Conservation (phyloP, 2,113 vertebrate species). For the Tenrec ecaudatus region DNA sequence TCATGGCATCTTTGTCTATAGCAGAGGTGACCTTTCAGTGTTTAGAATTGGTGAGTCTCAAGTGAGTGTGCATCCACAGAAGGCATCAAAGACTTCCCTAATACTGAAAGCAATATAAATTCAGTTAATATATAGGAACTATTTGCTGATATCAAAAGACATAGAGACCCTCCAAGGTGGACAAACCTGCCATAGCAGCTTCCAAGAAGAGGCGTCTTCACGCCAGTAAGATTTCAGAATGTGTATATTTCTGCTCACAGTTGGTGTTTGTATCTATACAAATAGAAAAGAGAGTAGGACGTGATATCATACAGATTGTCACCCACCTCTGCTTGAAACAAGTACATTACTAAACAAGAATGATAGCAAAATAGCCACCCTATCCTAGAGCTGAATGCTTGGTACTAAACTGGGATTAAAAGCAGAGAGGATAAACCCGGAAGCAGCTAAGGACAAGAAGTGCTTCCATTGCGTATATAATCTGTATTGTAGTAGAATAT, state of each 20-base stretch:
- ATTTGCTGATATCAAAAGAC: neutral
- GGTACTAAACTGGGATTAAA: neutral
- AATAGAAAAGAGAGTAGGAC: neutral
- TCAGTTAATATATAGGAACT: neutral
- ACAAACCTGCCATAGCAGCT: neutral
- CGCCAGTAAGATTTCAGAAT: neutral
- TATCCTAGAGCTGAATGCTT: neutral
- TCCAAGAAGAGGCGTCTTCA: neutral
- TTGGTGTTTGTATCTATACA: neutral
- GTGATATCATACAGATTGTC: too few relatives aligned
- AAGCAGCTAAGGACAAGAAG: neutral
- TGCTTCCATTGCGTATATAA: neutral
- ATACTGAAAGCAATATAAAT: slow-evolving; percentile 24
- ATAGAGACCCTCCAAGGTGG: neutral
- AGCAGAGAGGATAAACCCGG: neutral
- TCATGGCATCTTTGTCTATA: neutral
- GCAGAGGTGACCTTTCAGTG: neutral
- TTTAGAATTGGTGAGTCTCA: neutral
- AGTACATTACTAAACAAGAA: neutral
- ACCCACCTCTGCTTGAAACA: neutral
- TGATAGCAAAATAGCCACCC: neutral
- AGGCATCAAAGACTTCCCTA: neutral
- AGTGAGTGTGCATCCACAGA: neutral
- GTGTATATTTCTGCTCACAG: too few relatives aligned
- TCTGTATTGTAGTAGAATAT: neutral